These are phyloP conservation scores for Plagodis dolabraria DNA, from an alignment of 2,888 invertebrate genomes.

Conservation along the genomic window DNA sequence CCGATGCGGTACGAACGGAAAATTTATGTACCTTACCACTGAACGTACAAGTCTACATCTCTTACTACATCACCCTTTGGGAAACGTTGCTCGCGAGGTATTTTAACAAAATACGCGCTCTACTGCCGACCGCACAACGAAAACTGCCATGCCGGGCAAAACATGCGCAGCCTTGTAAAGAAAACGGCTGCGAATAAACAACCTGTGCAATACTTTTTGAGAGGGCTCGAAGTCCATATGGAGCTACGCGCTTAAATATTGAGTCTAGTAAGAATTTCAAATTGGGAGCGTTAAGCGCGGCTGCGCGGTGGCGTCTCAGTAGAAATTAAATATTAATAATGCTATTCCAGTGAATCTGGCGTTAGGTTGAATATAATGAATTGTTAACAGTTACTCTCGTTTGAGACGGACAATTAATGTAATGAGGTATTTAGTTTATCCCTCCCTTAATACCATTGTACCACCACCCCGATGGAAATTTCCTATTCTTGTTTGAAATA, in stretches of 20 bases:
- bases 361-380: constrained; percentile 70
- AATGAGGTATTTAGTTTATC: constrained; percentile 71
- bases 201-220: constrained; percentile 51
- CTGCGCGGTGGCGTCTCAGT: constrained; percentile 54
- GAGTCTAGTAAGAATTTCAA: constrained; percentile 82
- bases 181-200: constrained; percentile 66
- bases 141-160: constrained; percentile 31
- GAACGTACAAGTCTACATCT: constrained; percentile 71
- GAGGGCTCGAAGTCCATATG: constrained; percentile 60
- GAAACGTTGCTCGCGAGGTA: constrained; percentile 56
- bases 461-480: no score
- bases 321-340: constrained; percentile 79
- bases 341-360: constrained; percentile 66
- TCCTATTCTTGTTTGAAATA: constrained; percentile 27
- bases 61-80: constrained; percentile 57
- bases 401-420: constrained; percentile 72
- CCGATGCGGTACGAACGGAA: constrained; percentile 77
- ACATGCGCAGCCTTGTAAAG: constrained; percentile 59
- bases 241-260: constrained; percentile 74
- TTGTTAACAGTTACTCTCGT: constrained; percentile 78
- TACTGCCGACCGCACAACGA: constrained; percentile 56
- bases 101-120: constrained; percentile 55
- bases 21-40: constrained; percentile 75
- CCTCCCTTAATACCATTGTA: no score
- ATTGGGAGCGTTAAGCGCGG: constrained; percentile 73